phyloP scores from a whole-genome alignment of 2,888 invertebrate species.

The Theristus sp. region DNA sequence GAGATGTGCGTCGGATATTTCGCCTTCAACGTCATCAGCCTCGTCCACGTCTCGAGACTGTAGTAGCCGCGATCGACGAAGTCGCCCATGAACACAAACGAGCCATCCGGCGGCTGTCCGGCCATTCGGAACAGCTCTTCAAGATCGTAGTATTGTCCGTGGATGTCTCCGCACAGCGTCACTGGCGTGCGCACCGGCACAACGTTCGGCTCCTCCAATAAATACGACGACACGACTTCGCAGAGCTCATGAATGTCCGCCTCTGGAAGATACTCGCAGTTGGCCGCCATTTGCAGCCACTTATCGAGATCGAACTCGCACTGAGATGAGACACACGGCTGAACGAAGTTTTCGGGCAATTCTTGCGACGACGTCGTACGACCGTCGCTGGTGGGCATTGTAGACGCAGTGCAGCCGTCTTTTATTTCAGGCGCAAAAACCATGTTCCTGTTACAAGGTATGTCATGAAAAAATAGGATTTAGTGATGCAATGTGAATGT shows the following conservation, averaged over 20 bases:
- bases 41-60: constrained; percentile 68
- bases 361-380: too few species aligned
- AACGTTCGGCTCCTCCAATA: constrained; percentile 95
- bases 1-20: constrained; percentile 65
- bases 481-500: too few species aligned
- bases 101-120: constrained; percentile 73
- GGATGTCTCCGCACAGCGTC: constrained; percentile 97
- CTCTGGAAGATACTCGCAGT: constrained; percentile 96
- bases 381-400: too few species aligned
- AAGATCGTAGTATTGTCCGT: too few species aligned
- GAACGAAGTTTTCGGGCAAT: too few species aligned
- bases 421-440: too few species aligned
- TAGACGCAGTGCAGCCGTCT: too few species aligned
- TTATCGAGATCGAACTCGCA: constrained; percentile 23
- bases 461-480: too few species aligned
- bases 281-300: constrained; percentile 83
- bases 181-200: constrained; percentile 92
- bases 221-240: too few species aligned
- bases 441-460: too few species aligned
- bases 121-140: too few species aligned
- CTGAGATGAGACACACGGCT: too few species aligned
- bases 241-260: constrained; percentile 88
- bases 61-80: constrained; percentile 92
- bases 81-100: constrained; percentile 89
- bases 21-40: constrained; percentile 74